Conservation (phyloP, 2,888 invertebrate species). For the Fragum sueziense region DNA sequence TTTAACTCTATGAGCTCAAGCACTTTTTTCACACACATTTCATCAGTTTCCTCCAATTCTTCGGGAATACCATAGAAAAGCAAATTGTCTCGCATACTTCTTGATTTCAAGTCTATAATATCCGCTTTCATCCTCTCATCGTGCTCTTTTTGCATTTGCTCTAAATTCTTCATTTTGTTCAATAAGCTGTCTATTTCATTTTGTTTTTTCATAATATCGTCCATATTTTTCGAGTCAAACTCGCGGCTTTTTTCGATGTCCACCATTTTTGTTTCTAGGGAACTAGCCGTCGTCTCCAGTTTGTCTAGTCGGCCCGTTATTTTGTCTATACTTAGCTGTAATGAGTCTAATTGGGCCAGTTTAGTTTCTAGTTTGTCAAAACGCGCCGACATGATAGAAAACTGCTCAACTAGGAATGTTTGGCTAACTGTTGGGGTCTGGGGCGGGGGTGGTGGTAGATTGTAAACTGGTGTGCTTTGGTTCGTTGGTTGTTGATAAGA, state of each 20-base stretch:
- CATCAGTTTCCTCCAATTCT: conserved; percentile 15
- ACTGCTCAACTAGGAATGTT: too few species aligned
- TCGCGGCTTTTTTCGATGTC: neutral
- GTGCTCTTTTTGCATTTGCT: neutral
- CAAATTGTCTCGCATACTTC: too few species aligned
- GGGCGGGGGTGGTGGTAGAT: too few species aligned
- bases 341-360: too few species aligned
- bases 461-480: too few species aligned
- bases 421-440: too few species aligned
- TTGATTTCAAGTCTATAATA: neutral
- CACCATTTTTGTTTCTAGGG: neutral
- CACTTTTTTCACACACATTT: neutral
- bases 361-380: too few species aligned
- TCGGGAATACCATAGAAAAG: conserved; percentile 1
- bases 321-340: too few species aligned
- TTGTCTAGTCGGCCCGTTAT: neutral
- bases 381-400: too few species aligned
- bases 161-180: neutral
- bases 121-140: neutral
- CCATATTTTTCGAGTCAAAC: neutral
- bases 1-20: neutral
- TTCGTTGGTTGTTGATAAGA: too few species aligned
- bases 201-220: neutral
- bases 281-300: neutral
- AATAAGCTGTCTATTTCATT: conserved; percentile 13